Conservation (phyloP, 2,113 vertebrate species). For the Ovibos moschatus region DNA sequence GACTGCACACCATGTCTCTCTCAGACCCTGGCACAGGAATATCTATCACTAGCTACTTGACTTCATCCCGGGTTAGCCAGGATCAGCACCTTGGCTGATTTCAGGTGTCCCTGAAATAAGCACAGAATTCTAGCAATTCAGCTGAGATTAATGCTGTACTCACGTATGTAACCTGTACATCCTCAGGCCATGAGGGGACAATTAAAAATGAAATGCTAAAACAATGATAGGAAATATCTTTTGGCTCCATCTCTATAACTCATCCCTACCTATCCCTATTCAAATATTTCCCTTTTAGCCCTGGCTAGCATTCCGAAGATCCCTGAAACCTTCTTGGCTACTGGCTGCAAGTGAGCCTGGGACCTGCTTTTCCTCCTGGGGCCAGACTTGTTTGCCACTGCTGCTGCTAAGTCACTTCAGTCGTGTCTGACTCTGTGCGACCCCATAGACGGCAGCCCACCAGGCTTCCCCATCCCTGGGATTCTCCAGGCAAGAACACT, state of each 20-base stretch:
- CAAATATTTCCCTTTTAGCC: background rate
- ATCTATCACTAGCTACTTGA: background rate
- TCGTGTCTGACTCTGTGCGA: no score
- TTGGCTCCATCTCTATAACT: background rate
- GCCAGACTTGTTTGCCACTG: background rate
- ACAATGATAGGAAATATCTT: background rate
- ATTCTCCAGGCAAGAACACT: no score
- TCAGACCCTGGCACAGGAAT: background rate
- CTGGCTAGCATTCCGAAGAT: background rate
- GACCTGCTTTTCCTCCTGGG: background rate
- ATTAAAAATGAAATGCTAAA: background rate
- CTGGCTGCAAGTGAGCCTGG: background rate
- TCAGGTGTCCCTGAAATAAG: background rate
- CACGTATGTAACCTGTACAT: background rate
- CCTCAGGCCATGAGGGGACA: background rate
- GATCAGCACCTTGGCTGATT: background rate
- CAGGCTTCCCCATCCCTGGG: rapidly evolving
- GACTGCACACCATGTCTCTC: background rate
- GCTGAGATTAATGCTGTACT: background rate
- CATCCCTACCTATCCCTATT: background rate
- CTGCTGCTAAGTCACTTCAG: no score
- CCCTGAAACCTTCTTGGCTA: background rate
- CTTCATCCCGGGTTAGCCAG: background rate
- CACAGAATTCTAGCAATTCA: background rate
- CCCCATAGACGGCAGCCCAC: no score